Percentiles rank a stretch among this genome's conserved stretches.
phyloP scores from a whole-genome alignment of 2,113 vertebrate genomes.

The Macquaria australasica region DNA sequence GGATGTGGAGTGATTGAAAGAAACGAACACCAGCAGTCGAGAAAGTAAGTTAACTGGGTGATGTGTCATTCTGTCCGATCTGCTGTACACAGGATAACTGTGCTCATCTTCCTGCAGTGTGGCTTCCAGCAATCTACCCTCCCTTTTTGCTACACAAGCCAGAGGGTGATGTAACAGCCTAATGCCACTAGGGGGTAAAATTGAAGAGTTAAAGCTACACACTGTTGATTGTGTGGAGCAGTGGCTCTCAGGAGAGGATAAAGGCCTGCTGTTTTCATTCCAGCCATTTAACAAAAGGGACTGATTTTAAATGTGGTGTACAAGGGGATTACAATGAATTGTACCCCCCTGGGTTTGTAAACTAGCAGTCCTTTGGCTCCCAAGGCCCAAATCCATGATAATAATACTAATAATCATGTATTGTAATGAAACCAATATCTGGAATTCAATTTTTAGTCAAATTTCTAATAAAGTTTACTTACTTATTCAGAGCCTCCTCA shows the following conservation, averaged over 20 bases:
- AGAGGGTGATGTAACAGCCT: conserved; percentile 52
- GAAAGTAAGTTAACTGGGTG: conserved; percentile 5
- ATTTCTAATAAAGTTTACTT: no score
- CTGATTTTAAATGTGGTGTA: conserved; percentile 9
- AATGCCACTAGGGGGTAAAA: conserved; percentile 66
- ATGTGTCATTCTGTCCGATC: not conserved
- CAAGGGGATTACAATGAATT: not conserved
- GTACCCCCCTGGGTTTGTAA: not conserved
- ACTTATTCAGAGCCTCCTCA: not conserved
- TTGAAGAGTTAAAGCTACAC: conserved; percentile 37
- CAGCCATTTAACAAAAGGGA: conserved; percentile 19
- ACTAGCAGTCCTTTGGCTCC: not conserved
- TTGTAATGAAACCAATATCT: not conserved
- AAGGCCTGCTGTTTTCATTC: conserved; percentile 16
- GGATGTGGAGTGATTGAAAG: not conserved
- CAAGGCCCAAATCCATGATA: not conserved
- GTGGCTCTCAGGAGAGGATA: conserved; percentile 13
- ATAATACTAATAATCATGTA: not conserved
- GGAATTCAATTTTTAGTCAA: not conserved
- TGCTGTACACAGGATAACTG: not conserved
- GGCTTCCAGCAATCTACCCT: conserved; percentile 6
- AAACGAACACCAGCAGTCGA: conserved; percentile 1
- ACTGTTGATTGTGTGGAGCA: conserved; percentile 21
- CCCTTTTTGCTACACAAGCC: conserved; percentile 1
- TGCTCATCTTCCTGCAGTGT: not conserved